A percentile compares a stretch with the other conserved stretches of the same genome.
Evolutionary conservation across 2,797 vertebrate species (phyloP).

Genomic region (Loriculus beryllinus): DNA sequence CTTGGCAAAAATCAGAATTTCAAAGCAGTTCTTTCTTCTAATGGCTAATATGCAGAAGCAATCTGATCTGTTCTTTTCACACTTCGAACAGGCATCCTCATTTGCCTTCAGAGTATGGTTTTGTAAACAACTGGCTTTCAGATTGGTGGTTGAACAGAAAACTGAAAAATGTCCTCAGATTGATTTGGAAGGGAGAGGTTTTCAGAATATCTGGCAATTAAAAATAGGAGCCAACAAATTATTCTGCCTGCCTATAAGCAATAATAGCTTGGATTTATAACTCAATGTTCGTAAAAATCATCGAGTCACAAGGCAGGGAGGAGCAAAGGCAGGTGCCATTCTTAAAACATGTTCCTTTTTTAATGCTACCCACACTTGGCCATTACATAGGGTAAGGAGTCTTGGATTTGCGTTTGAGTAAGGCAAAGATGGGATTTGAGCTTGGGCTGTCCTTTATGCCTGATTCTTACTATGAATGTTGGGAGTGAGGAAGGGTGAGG

Average conservation of each 20-base stretch:
- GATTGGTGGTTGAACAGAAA: background rate
- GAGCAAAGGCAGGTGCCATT: background rate
- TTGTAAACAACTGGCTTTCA: background rate
- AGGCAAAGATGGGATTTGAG: background rate
- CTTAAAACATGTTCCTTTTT: background rate
- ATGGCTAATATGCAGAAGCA: background rate
- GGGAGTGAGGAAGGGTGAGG: background rate
- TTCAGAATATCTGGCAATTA: background rate
- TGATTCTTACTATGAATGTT: background rate
- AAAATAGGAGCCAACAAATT: background rate
- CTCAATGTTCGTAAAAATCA: background rate
- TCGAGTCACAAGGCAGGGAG: background rate
- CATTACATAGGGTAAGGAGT: background rate
- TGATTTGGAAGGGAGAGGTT: background rate
- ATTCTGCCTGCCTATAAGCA: background rate
- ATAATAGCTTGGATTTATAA: background rate
- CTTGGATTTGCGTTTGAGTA: background rate
- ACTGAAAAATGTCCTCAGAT: background rate
- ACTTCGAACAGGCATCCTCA: background rate
- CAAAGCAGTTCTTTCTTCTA: background rate
- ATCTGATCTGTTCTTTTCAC: constrained; percentile 3
- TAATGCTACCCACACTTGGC: background rate
- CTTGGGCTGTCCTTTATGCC: background rate
- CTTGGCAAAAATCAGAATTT: constrained; percentile 33
- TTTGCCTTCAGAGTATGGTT: background rate